These are phyloP conservation scores for Diuraphis noxia DNA, from an alignment of 1,140 invertebrate species.

Conservation along the genomic window DNA sequence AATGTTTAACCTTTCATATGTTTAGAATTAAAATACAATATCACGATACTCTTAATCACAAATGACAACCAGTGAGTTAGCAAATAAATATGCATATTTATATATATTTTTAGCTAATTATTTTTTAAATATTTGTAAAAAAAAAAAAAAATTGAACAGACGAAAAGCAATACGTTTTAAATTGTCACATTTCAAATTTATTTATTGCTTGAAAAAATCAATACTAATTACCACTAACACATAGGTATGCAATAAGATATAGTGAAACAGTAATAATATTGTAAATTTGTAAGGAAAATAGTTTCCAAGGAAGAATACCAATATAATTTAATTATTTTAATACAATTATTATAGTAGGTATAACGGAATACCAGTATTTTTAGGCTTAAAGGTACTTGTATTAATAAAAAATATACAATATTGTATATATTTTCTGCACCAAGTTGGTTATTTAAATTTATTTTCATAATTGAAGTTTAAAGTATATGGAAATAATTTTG, in stretches of 20 bases:
- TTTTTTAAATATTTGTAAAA: not conserved
- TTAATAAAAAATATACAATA: not conserved
- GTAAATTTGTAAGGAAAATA: not conserved
- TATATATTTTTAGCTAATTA: too few species aligned
- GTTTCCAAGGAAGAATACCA: not conserved
- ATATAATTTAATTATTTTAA: not conserved
- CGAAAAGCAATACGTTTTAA: not conserved
- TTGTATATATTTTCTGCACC: not conserved
- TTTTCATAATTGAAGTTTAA: not conserved
- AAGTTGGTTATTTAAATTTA: not conserved
- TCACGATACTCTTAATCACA: not conserved
- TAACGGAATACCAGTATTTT: not conserved
- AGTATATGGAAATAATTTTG: not conserved
- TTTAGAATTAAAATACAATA: not conserved
- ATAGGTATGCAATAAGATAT: not conserved
- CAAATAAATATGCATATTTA: too few species aligned
- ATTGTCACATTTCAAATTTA: not conserved
- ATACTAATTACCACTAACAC: not conserved
- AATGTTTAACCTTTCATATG: not conserved
- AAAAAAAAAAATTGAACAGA: not conserved
- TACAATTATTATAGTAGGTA: not conserved
- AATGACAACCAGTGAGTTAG: not conserved
- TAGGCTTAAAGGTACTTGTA: too few species aligned
- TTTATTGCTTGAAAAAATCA: not conserved
- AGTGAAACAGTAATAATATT: not conserved